Conservation (phyloP, 2,113 vertebrate genomes). For the Hoplias malabaricus region DNA sequence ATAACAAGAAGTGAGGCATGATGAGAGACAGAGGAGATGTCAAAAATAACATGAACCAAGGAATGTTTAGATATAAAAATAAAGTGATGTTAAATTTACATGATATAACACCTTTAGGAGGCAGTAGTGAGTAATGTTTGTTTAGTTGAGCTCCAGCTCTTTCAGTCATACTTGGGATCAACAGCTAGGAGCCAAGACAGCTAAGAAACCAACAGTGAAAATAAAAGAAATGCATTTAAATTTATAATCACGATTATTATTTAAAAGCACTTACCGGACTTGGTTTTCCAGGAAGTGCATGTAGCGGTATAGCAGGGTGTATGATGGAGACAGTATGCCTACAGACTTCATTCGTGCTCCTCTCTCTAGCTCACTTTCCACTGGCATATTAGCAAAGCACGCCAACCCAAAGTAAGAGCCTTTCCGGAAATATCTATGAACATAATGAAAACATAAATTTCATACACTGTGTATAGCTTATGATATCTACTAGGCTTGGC, state of each 20-base stretch:
- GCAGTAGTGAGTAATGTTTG: too few relatives aligned
- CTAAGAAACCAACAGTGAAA: too few relatives aligned
- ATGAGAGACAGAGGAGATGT: not conserved
- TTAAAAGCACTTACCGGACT: conserved; percentile 81
- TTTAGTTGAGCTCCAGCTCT: too few relatives aligned
- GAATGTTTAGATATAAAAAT: too few relatives aligned
- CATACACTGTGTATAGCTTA: not conserved
- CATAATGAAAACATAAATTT: conserved; percentile 1
- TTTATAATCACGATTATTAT: too few relatives aligned
- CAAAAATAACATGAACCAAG: not conserved
- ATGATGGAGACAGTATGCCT: conserved; percentile 93
- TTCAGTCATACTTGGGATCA: too few relatives aligned
- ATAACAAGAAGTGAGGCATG: not conserved
- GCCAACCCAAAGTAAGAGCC: conserved; percentile 94
- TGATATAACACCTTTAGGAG: too few relatives aligned
- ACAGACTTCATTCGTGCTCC: conserved; percentile 98
- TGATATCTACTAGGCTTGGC: too few relatives aligned
- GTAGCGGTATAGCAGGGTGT: conserved; percentile 93
- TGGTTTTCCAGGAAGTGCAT: conserved; percentile 99
- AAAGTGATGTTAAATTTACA: too few relatives aligned
- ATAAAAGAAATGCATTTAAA: too few relatives aligned
- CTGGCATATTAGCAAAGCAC: conserved; percentile 97
- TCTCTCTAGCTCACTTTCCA: conserved; percentile 93
- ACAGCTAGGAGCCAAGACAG: too few relatives aligned
- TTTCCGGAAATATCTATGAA: conserved; percentile 92